Conservation (phyloP, 2,113 vertebrate genomes). For the Stegastes partitus region DNA sequence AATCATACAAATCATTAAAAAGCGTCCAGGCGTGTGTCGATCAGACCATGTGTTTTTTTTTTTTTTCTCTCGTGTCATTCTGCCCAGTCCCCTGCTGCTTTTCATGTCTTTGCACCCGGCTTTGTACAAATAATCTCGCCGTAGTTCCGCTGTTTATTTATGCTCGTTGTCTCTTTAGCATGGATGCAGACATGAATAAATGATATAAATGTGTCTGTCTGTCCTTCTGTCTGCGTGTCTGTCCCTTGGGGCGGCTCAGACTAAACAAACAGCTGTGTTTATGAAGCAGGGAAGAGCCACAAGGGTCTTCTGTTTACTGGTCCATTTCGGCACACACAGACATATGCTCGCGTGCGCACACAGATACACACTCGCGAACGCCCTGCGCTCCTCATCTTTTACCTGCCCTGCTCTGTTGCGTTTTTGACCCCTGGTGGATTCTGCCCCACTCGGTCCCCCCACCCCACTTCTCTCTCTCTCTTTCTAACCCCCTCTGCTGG, state of each 20-base stretch:
- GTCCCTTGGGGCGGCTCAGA: conserved; percentile 75
- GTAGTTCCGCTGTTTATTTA: conserved; percentile 67
- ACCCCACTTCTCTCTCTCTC: conserved; percentile 26
- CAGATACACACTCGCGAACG: conserved; percentile 30
- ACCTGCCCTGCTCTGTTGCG: conserved; percentile 68
- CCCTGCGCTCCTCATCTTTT: conserved; percentile 69
- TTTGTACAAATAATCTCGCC: conserved; percentile 62
- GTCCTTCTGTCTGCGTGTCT: conserved; percentile 74
- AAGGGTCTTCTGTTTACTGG: conserved; percentile 77
- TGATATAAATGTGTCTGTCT: conserved; percentile 75
- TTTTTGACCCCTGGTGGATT: conserved; percentile 60
- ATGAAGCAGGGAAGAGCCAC: conserved; percentile 77
- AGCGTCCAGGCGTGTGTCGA: not conserved
- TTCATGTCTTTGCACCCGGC: conserved; percentile 35
- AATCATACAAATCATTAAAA: conserved; percentile 15
- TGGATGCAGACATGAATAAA: conserved; percentile 75
- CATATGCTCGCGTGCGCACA: conserved; percentile 12
- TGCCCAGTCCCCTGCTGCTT: conserved; percentile 6
- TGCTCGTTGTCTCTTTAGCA: conserved; percentile 60
- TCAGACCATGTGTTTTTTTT: conserved; percentile 9
- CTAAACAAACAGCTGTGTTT: conserved; percentile 84
- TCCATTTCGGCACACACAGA: conserved; percentile 68
- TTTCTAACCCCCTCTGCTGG: conserved; percentile 60
- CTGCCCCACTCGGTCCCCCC: conserved; percentile 15
- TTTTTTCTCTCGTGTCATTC: not conserved